Evolutionary conservation across 1,140 invertebrate genomes (phyloP), one percentile per base, ranked within the genome.

Genomic region (Zaprionus africanus): DNA sequence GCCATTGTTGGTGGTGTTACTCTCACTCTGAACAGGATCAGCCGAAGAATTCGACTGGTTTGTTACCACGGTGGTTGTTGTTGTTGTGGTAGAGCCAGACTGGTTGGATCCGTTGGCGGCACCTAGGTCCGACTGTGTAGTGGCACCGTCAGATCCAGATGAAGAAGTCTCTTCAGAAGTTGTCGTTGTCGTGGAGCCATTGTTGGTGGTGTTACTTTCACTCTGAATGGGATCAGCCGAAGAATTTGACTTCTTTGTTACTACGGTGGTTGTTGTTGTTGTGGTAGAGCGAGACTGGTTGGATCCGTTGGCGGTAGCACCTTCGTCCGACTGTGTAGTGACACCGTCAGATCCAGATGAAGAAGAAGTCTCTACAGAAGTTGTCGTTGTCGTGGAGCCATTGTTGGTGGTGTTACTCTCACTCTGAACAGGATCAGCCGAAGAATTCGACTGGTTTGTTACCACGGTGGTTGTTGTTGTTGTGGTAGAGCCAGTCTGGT

Each of bases 371-470:
- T 31, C 56, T 36, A 36, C 56, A 4, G 56, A 57, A 11, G 56
- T 36, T 22, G 56, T 57, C 9, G 56, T 57, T 6, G 31, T 57
- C 5, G 54, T 57, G 31, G 56, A 57, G 9, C 56, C 56, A 57
- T n/a, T 11, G 4, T 57, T 28, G 31, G 31, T 24, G 56, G 15
- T 57, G 56, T 24, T 24, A n/a, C 56, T 24, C 7, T 58, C 31
- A 11, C 36, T 34, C n/a, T 38, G 31, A 38, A 24, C 19, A 22
- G 56, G 56, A 4, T 58, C 31, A 13, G 0, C 19, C 1, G 34
- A 38, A 13, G 56, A 11, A 13, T 41, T 22, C 2, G 34, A 19
- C 13, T 38, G 0, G 1, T 38, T n/a, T 6, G 54, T n/a, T 11
- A 11, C 49, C 26, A 22, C 49, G 13, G 49, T 26, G 24, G 51